Percentiles rank a stretch among this genome's conserved stretches.
Evolutionary conservation across 2,888 invertebrate species (phyloP).

Genomic region (Cantharis rustica): DNA sequence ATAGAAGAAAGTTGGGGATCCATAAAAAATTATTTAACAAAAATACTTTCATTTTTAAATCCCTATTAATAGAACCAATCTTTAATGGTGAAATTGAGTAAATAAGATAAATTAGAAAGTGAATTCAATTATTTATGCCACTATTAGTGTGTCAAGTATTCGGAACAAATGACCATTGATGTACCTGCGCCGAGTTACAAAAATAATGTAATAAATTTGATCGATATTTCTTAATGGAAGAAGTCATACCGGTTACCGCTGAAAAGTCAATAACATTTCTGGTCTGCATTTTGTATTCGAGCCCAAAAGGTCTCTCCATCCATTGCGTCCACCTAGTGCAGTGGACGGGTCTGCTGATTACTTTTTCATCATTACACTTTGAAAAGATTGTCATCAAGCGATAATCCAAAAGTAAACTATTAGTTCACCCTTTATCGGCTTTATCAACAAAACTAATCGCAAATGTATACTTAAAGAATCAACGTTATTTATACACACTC

Average conservation of each 20-base stretch:
- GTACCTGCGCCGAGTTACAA: not conserved
- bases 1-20: not conserved
- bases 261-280: not conserved
- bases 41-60: not conserved
- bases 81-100: slow-evolving; percentile 1
- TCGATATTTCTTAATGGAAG: not conserved
- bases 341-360: not conserved
- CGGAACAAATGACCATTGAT: not conserved
- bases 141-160: slow-evolving; percentile 1
- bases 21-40: not conserved
- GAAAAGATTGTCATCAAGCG: slow-evolving; percentile 1
- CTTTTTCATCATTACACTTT: not conserved
- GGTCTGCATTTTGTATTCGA: not conserved
- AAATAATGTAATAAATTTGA: not conserved
- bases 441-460: not conserved
- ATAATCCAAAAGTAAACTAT: slow-evolving; percentile 10
- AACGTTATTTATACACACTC: slow-evolving; percentile 4
- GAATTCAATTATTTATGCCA: not conserved
- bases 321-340: not conserved
- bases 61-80: not conserved
- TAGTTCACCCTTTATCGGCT: not conserved
- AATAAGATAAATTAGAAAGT: slow-evolving; percentile 3
- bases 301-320: not conserved
- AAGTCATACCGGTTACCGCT: not conserved
- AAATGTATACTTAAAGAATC: slow-evolving; percentile 10